Evolutionary conservation across 2,113 vertebrate species (phyloP).

Genomic region (Nothocercus nigrocapillus): DNA sequence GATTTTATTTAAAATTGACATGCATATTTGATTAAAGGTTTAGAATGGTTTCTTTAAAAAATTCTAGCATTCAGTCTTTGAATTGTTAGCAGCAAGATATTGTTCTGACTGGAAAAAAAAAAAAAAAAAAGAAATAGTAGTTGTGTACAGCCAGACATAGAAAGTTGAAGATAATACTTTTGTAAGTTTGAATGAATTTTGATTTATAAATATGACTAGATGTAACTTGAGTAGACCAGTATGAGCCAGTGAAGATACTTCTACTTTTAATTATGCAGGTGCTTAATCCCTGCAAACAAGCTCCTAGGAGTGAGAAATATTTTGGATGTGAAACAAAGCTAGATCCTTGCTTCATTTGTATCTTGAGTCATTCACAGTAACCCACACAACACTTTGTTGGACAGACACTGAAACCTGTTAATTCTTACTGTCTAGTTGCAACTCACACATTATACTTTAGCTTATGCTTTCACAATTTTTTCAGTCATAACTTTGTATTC

Average conservation of each 20-base stretch:
- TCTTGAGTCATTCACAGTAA: constrained; percentile 25
- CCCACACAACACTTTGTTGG: neutral
- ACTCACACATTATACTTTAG: neutral
- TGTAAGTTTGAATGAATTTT: neutral
- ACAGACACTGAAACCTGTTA: neutral
- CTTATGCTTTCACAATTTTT: neutral
- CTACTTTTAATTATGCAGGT: constrained; percentile 27
- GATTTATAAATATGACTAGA: neutral
- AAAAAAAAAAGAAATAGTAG: neutral
- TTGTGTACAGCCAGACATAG: neutral
- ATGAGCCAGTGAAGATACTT: neutral
- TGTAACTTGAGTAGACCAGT: neutral
- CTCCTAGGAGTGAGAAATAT: constrained; percentile 17
- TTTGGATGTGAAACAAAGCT: constrained; percentile 21
- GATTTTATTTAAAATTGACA: constrained; percentile 9
- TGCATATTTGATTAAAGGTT: constrained; percentile 39
- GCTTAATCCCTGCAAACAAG: neutral
- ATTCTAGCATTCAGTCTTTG: neutral
- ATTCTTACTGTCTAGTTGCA: neutral
- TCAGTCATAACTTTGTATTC: neutral
- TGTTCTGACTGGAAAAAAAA: constrained; percentile 1
- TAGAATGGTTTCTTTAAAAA: constrained; percentile 38
- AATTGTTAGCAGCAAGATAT: neutral
- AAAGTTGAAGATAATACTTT: neutral
- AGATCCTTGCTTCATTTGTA: constrained; percentile 22